Conservation (phyloP, 2,888 invertebrate species). For the Brachynemurus nebulosus region DNA sequence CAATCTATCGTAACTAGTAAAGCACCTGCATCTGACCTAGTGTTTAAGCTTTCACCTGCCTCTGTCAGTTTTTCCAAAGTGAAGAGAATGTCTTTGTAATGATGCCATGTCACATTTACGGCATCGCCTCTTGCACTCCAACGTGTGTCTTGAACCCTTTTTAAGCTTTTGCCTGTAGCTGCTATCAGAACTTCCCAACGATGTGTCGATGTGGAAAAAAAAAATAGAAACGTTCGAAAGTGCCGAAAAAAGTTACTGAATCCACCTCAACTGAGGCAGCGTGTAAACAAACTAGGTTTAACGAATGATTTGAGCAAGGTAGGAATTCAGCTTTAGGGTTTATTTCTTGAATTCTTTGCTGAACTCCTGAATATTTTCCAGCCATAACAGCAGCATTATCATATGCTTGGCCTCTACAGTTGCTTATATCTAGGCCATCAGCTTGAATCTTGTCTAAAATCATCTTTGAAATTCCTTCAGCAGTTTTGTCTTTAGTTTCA, state of each 20-base stretch:
- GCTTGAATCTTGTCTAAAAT: slow-evolving; percentile 16
- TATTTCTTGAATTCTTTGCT: slow-evolving; percentile 16
- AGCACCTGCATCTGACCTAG: slow-evolving; percentile 11
- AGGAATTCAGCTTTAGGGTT: slow-evolving; percentile 15
- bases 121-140: slow-evolving; percentile 11
- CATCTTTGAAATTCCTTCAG: slow-evolving; percentile 17
- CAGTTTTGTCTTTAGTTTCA: slow-evolving; percentile 20
- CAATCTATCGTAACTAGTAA: slow-evolving; percentile 10
- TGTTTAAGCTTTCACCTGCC: slow-evolving; percentile 13
- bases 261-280: slow-evolving; percentile 9
- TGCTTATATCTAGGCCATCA: slow-evolving; percentile 18
- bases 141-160: slow-evolving; percentile 13
- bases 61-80: slow-evolving; percentile 15
- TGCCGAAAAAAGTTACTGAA: slow-evolving; percentile 10
- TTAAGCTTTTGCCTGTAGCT: slow-evolving; percentile 18
- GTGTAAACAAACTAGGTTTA: slow-evolving; percentile 14
- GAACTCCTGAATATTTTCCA: slow-evolving; percentile 15
- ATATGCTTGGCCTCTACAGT: slow-evolving; percentile 21
- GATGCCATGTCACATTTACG: slow-evolving; percentile 13
- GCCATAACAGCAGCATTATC: slow-evolving; percentile 20
- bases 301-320: slow-evolving; percentile 13
- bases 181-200: slow-evolving; percentile 16
- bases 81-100: slow-evolving; percentile 11
- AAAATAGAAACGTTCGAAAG: slow-evolving; percentile 15
- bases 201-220: slow-evolving; percentile 17